Percentiles rank a stretch among this genome's conserved stretches.
These are phyloP conservation scores for Dasysyrphus tricinctus DNA, from an alignment of 2,888 invertebrate genomes.

Conservation along the genomic window DNA sequence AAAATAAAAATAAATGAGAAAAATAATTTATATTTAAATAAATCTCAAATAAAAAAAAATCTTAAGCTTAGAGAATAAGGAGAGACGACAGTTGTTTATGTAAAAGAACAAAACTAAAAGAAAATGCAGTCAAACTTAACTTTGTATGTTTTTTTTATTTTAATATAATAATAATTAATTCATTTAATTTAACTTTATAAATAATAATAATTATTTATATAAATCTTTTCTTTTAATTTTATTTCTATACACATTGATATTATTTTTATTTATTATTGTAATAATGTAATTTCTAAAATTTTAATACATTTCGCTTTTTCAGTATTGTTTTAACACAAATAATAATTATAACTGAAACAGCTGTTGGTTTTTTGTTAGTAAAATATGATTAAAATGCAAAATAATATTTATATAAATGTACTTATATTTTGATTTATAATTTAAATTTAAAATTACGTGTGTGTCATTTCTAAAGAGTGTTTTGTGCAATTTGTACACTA, in stretches of 20 bases:
- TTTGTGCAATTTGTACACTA: constrained; percentile 65
- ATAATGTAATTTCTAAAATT: constrained; percentile 4
- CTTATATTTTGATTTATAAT: neutral
- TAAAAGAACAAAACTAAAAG: constrained; percentile 35
- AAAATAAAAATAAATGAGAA: constrained; percentile 35
- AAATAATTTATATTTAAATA: constrained; percentile 57
- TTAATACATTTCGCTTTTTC: constrained; percentile 53
- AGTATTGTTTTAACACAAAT: constrained; percentile 21
- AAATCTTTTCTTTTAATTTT: constrained; percentile 45
- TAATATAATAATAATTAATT: constrained; percentile 48
- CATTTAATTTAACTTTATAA: constrained; percentile 48
- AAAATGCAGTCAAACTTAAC: constrained; percentile 76
- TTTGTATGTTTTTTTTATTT: constrained; percentile 50
- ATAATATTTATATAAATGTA: neutral
- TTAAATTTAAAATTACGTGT: constrained; percentile 27
- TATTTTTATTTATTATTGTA: constrained; percentile 15
- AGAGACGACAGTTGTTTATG: constrained; percentile 12
- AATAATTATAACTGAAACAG: constrained; percentile 10
- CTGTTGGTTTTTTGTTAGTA: constrained; percentile 26
- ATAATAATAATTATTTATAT: constrained; percentile 22
- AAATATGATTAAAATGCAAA: constrained; percentile 45
- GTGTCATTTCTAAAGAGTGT: constrained; percentile 46
- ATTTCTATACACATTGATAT: constrained; percentile 35
- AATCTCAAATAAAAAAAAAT: constrained; percentile 5
- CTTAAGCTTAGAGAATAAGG: constrained; percentile 14